These are phyloP conservation scores for Ornithorhynchus anatinus DNA, from an alignment of 2,113 vertebrate genomes.

Conservation along the genomic window DNA sequence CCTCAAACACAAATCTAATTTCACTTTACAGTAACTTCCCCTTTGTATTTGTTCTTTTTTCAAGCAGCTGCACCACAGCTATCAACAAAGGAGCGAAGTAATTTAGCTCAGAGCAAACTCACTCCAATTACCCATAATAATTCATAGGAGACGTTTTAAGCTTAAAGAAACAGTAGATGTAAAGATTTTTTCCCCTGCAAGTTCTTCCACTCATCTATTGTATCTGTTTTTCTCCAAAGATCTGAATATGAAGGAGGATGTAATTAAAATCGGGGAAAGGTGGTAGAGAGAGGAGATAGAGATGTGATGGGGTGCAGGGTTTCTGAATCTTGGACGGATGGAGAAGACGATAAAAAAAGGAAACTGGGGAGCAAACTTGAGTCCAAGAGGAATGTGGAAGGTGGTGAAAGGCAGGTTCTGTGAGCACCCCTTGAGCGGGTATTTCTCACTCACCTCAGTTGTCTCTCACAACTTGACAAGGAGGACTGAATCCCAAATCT, in stretches of 20 bases:
- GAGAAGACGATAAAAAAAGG: neutral
- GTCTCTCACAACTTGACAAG: neutral
- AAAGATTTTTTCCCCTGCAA: conserved; percentile 19
- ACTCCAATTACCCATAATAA: conserved; percentile 64
- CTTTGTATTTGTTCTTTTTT: conserved; percentile 44
- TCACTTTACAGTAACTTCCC: conserved; percentile 54
- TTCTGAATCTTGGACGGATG: conserved; percentile 9
- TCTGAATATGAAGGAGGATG: conserved; percentile 40
- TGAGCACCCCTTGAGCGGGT: neutral
- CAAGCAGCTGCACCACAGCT: conserved; percentile 62
- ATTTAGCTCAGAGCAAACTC: conserved; percentile 60
- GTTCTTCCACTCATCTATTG: conserved; percentile 55
- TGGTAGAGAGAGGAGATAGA: conserved; percentile 21
- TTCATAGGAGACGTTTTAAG: conserved; percentile 61
- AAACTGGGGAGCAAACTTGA: neutral
- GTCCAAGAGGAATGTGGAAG: neutral
- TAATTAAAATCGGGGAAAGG: conserved; percentile 59
- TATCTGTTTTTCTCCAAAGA: conserved; percentile 49
- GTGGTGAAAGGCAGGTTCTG: neutral
- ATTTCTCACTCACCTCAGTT: neutral
- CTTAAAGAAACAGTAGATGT: conserved; percentile 43
- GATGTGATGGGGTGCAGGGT: conserved; percentile 28
- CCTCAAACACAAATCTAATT: conserved; percentile 30
- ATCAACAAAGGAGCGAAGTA: conserved; percentile 66
- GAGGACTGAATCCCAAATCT: neutral